Evolutionary conservation across 2,113 vertebrate species (phyloP), one percentile per base, ranked within the genome.

Genomic region (Chelonoidis abingdonii): DNA sequence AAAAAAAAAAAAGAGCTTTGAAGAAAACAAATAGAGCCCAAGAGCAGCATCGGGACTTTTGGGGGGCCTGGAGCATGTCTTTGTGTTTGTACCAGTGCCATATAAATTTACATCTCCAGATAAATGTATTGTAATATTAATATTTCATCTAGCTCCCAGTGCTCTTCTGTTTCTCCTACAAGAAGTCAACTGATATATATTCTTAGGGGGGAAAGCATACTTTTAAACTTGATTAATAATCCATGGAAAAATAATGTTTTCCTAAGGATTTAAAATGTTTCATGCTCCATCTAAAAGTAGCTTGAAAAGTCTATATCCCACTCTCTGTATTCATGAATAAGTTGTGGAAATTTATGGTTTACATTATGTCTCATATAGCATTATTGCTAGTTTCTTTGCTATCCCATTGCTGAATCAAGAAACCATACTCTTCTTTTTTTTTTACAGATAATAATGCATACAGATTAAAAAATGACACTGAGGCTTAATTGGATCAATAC

Each of bases 261-360:
- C 57, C 31, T 65, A 65, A 35, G 6, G 16, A 35, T 65, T 65
- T 62, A 62, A 62, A 65, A 65, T 35, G 62, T 65, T 65, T 35
- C 62, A 65, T 65, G 29, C 62, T 35, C 62, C 31, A 35, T 35
- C 62, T 65, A 65, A 31, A 65, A 65, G 31, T 4, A 24, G 22
- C 49, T 38, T 38, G 11, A 31, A 62, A 54, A 52, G 44, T n/a
- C 19, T 52, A 47, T 59, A 85, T 83, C 56, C 22, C 5, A 24
- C n/a, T 24, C 35, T 38, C 50, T 3, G 12, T 31, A 80, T 53
- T 2, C 62, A 31, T n/a, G 38, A 88, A 84, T 85, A 62, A 49
- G 27, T 0, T 35, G 0, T 0, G 17, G 56, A 13, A 25, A 54
- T 62, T 5, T 6, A 3, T 4, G 31, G 78, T 6, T 52, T 80